A percentile compares a stretch with the other conserved stretches of the same genome.
These are phyloP conservation scores for Pterobdella sp. DNA, from an alignment of 2,888 invertebrate genomes.

Conservation along the genomic window DNA sequence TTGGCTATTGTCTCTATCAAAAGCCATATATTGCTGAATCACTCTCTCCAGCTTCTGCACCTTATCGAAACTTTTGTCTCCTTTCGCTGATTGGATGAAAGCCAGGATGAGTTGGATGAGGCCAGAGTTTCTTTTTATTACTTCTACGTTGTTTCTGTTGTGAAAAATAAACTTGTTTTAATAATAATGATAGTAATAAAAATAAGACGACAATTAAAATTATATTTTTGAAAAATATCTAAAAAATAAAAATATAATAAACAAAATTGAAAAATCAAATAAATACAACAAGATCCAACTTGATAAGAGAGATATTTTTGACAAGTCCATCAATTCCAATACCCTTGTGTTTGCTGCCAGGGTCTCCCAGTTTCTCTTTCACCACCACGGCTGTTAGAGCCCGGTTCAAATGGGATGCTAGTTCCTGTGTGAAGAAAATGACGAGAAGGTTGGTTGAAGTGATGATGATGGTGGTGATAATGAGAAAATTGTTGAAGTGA, in stretches of 20 bases:
- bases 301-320: not conserved
- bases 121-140: not conserved
- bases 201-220: not conserved
- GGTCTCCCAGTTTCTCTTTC: not conserved
- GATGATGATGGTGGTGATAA: too few relatives aligned
- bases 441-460: not conserved
- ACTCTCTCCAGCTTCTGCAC: not conserved
- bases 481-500: too few relatives aligned
- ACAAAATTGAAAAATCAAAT: not conserved
- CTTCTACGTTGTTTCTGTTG: not conserved
- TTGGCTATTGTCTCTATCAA: not conserved
- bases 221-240: not conserved
- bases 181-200: slow-evolving; percentile 12
- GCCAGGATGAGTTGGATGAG: not conserved
- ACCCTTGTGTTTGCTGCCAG: not conserved
- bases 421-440: not conserved
- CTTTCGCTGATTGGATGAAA: not conserved
- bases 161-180: not conserved
- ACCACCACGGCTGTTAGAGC: not conserved
- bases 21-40: not conserved
- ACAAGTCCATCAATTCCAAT: not conserved
- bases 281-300: not conserved
- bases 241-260: not conserved
- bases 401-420: not conserved
- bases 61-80: not conserved